Base-by-base conservation (phyloP, 1,140 invertebrate genomes). In the Dermatophagoides farinae region DNA sequence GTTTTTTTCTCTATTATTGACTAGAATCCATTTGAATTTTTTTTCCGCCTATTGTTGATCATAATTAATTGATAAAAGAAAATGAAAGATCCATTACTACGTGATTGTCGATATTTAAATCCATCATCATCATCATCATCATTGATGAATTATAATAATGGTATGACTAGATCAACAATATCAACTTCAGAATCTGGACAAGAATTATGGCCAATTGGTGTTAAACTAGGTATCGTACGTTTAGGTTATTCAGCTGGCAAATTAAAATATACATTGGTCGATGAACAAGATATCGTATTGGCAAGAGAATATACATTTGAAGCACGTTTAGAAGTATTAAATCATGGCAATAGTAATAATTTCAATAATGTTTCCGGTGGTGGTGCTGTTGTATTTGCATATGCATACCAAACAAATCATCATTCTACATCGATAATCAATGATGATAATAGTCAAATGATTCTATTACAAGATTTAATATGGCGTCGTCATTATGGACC, bases 401-500 rank as follows among this genome's bases (percentile, higher is more conserved):
- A 70, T 67, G 71, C 72, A 47, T 77, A 44, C 25, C 18, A 10
- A 31, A 52, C 20, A 43, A 31, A 23, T 20, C 51, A 18, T 16
- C 31, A 49, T 6, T 18, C 39, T 18, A 31, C 39, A 25, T 31
- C 31, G 8, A 4, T 31, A 31, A 31, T 31, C 8, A 31, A 31
- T 31, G 18, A 51, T 49, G 31, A 18, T 4, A 10, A 31, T 16
- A 11, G 8, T 31, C 31, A 31, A 31, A 31, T 31, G n/a, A 61
- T 39, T 6, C 0, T 55, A 12, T 37, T 61, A 22, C 49, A 54
- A 37, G 43, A 44, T 52, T 57, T 64, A 61, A 69, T n/a, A 63
- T 77, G 76, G 76, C 75, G 77, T 64, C 70, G 66, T 41, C 74
- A 77, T 64, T 70, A 70, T 65, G 76, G 75, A 25, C 75, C 73